Evolutionary conservation across 2,113 vertebrate genomes (phyloP).

Genomic region (Hepsetus odoe): DNA sequence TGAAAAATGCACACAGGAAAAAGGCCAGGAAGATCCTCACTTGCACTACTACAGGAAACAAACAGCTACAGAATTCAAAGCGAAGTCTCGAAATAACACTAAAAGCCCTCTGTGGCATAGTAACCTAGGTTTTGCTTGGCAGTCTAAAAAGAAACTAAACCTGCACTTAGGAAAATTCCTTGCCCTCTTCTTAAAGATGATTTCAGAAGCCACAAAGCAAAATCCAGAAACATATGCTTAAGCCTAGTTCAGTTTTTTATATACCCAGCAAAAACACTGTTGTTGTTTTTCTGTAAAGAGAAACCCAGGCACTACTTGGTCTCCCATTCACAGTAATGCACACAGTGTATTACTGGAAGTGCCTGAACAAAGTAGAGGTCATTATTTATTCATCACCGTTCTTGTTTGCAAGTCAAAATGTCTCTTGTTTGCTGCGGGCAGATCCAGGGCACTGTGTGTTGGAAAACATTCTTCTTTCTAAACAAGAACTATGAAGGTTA

Average conservation of each 20-base stretch:
- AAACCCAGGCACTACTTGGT: background rate
- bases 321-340: background rate
- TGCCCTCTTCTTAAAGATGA: background rate
- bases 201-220: conserved; percentile 23
- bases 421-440: conserved; percentile 42
- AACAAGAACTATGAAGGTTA: conserved; percentile 56
- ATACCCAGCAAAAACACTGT: background rate
- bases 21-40: background rate
- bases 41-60: background rate
- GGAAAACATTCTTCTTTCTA: conserved; percentile 62
- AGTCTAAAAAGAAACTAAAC: conserved; percentile 1
- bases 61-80: background rate
- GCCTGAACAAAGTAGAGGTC: conserved; percentile 27
- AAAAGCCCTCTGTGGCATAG: background rate
- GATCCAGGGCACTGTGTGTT: conserved; percentile 56
- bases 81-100: background rate
- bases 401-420: conserved; percentile 55
- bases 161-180: background rate
- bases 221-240: background rate
- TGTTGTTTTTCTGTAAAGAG: background rate
- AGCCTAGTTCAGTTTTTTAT: background rate
- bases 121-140: background rate
- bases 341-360: conserved; percentile 42
- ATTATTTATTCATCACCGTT: conserved; percentile 71
- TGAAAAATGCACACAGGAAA: too few relatives aligned